Base-by-base conservation (phyloP, 1,140 invertebrate genomes). In the Cyclina sinensis region DNA sequence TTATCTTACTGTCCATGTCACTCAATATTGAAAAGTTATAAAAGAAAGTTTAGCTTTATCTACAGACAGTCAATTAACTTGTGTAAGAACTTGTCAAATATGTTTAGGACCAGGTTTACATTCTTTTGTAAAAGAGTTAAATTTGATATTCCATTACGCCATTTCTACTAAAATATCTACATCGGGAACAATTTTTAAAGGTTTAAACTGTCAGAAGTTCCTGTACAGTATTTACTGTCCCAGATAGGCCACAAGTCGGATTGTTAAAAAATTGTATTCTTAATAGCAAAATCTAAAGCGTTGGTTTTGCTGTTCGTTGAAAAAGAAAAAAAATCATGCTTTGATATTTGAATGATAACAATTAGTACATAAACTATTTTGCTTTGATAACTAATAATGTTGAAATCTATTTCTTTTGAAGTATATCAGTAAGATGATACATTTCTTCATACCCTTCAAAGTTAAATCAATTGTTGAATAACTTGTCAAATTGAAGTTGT, bases 21-120 rank as follows among this genome's bases (percentile, higher is more conserved):
- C 57, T 62, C 57, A 62, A 62, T 18, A 62, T 62, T 62, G 57
- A 62, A 62, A 62, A 62, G n/a, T 62, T 7, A 62, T 21, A 21
- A 62, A 27, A 14, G 7, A 62, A 62, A 27, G n/a, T 4, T 62
- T 11, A 27, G 14, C 57, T 43, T 24, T 62, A 62, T 62, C 57
- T n/a, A 27, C 57, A 27, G 24, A 62, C 24, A 62, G n/a, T 62
- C 24, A 62, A 62, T 62, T 62, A 27, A 62, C 57, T 27, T 62
- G 18, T 62, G 57, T 27, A 62, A 62, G 24, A 21, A 62, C 24
- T n/a, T 27, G 57, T 62, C 57, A 62, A 27, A 18, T 54, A 54
- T 54, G 27, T 62, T 62, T 24, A 27, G 57, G 27, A 21, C 57
- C 57, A 4, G 57, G 24, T 3, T 62, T 62, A 27, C 57, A 62